Conservation (phyloP, 2,113 vertebrate genomes). For the Phylloscopus trochilus region DNA sequence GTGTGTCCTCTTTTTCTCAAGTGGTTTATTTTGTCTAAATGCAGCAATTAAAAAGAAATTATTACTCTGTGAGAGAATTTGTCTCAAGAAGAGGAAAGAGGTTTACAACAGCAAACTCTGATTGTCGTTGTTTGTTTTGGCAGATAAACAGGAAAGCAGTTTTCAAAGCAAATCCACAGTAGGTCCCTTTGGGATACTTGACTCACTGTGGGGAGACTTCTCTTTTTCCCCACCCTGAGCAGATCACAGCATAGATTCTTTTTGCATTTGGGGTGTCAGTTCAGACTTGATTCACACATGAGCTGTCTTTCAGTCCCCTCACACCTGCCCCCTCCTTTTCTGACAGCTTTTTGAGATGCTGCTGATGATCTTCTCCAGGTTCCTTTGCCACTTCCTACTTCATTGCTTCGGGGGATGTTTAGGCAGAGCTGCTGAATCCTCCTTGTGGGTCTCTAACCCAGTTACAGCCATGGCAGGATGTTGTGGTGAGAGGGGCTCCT, state of each 20-base stretch:
- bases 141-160: background rate
- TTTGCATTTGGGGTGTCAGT: background rate
- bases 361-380: background rate
- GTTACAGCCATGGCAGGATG: accelerated
- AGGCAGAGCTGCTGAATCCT: background rate
- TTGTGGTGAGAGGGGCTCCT: background rate
- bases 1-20: background rate
- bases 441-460: background rate
- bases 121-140: background rate
- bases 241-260: background rate
- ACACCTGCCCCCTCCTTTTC: background rate
- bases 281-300: background rate
- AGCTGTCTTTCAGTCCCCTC: background rate
- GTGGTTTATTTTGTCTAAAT: conserved; percentile 1
- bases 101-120: background rate
- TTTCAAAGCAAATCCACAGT: background rate
- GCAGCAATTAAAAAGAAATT: background rate
- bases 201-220: background rate
- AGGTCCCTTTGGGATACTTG: background rate
- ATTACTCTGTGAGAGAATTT: background rate
- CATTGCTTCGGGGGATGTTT: background rate
- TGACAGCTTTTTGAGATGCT: background rate
- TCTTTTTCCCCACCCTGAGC: background rate
- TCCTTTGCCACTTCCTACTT: background rate
- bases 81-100: background rate